Percentiles rank a stretch among this genome's conserved stretches.
These are phyloP conservation scores for Adineta ricciae DNA, from an alignment of 2,888 invertebrate genomes.

Conservation along the genomic window DNA sequence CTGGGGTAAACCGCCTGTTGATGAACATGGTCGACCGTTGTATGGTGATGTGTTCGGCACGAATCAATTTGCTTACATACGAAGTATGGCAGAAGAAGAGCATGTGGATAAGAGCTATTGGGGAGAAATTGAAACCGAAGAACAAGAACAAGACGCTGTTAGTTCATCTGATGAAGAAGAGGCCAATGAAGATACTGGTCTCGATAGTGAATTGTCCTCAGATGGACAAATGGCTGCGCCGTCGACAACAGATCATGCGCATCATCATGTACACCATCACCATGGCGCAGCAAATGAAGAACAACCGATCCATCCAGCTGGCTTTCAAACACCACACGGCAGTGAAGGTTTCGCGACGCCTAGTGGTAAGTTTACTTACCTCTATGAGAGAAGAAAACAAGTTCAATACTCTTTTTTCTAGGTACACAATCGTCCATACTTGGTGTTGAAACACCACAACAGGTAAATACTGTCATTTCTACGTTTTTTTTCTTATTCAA, in stretches of 20 bases:
- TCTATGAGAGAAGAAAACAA: too few species aligned
- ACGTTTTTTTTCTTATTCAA: neutral
- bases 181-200: neutral
- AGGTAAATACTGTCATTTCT: neutral
- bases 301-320: neutral
- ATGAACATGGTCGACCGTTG: conserved; percentile 88
- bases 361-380: neutral
- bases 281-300: neutral
- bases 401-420: neutral
- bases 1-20: conserved; percentile 99
- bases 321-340: conserved; percentile 11
- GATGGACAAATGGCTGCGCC: neutral
- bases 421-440: neutral
- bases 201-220: conserved; percentile 7
- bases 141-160: conserved; percentile 48
- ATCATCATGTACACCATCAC: conserved; percentile 5
- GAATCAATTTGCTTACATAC: conserved; percentile 37
- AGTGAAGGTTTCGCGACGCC: conserved; percentile 13
- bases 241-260: neutral
- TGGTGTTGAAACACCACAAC: neutral
- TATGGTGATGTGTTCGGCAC: conserved; percentile 98
- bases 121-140: conserved; percentile 54
- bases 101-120: conserved; percentile 40
- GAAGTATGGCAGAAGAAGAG: conserved; percentile 64
- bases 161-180: conserved; percentile 38